Base-by-base conservation (phyloP, 2,888 invertebrate genomes). In the Dicycla oo region DNA sequence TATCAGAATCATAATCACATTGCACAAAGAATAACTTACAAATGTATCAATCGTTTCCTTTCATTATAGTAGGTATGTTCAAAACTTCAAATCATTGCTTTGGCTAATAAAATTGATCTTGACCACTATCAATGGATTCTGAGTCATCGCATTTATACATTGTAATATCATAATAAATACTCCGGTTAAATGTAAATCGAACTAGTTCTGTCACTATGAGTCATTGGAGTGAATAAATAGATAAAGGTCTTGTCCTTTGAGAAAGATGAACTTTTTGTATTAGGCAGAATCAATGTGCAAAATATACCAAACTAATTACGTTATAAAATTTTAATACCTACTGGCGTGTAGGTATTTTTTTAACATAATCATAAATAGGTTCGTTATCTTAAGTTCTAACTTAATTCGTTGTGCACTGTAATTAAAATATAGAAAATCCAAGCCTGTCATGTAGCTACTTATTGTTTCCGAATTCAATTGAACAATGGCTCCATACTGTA, bases 71-170 rank as follows among this genome's bases (percentile, higher is more conserved):
- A n/a, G n/a, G 23, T 20, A 71, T 66, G 7, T 66, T 53, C 34
- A 34, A 34, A 34, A n/a, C n/a, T n/a, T n/a, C 30, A 70, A 70
- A 60, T 57, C 34, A 51, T 78, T 63, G 73, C 6, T 62, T 57
- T 47, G 11, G 4, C 54, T 34, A 67, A 58, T 65, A 75, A 57
- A 62, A 74, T 67, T 68, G 68, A 45, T 75, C 66, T 82, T 78
- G 64, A 73, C 26, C 61, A 68, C 43, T 74, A 71, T 82, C 78
- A 78, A 76, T 81, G 70, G 49, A 56, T 60, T 75, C 49, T 83
- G 86, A 85, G 57, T 85, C 82, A 86, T 79, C n/a, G 63, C 20
- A 53, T 71, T 69, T 58, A 72, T 30, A 49, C 23, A 34, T 45
- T 60, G 15, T 49, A 54, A 20, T 69, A 63, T 73, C 53, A 68